A percentile compares a stretch with the other conserved stretches of the same genome.
Evolutionary conservation across 1,140 invertebrate genomes (phyloP).

Genomic region (Drosophila ananassae): DNA sequence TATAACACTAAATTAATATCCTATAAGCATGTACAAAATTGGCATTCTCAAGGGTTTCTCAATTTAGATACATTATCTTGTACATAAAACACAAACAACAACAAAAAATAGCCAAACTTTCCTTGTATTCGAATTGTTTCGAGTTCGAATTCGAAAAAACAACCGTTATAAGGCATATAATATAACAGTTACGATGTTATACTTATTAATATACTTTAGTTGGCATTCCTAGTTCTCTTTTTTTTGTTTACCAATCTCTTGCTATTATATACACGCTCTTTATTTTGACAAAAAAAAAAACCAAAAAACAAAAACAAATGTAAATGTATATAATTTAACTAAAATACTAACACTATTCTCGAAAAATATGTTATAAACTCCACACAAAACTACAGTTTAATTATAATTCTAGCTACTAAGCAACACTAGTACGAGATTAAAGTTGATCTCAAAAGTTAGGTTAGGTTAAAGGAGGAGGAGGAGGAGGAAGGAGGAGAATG

Average conservation of each 20-base stretch:
- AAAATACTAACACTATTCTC: slow-evolving; percentile 69
- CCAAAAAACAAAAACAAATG: slow-evolving; percentile 26
- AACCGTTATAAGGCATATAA: slow-evolving; percentile 34
- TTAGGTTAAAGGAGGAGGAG: slow-evolving; percentile 37
- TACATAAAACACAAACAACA: slow-evolving; percentile 50
- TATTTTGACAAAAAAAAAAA: slow-evolving; percentile 37
- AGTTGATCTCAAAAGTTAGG: slow-evolving; percentile 13
- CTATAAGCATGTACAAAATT: slow-evolving; percentile 63
- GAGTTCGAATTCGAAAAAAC: slow-evolving; percentile 17
- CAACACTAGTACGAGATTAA: slow-evolving; percentile 24
- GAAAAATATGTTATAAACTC: slow-evolving; percentile 52
- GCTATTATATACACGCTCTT: slow-evolving; percentile 44
- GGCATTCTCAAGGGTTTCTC: slow-evolving; percentile 26
- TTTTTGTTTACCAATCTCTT: slow-evolving; percentile 44
- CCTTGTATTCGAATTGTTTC: slow-evolving; percentile 32
- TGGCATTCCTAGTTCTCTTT: slow-evolving; percentile 27
- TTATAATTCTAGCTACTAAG: slow-evolving; percentile 36
- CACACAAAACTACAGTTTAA: slow-evolving; percentile 26
- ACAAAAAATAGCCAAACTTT: neutral
- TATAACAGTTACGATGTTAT: slow-evolving; percentile 52
- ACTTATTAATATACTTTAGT: slow-evolving; percentile 40
- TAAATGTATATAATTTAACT: slow-evolving; percentile 57
- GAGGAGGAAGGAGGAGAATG: slow-evolving; percentile 26
- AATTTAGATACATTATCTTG: slow-evolving; percentile 31
- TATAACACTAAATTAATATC: slow-evolving; percentile 43